Conservation (phyloP, 2,888 invertebrate species). For the Cataglyphis rosenhaueri region DNA sequence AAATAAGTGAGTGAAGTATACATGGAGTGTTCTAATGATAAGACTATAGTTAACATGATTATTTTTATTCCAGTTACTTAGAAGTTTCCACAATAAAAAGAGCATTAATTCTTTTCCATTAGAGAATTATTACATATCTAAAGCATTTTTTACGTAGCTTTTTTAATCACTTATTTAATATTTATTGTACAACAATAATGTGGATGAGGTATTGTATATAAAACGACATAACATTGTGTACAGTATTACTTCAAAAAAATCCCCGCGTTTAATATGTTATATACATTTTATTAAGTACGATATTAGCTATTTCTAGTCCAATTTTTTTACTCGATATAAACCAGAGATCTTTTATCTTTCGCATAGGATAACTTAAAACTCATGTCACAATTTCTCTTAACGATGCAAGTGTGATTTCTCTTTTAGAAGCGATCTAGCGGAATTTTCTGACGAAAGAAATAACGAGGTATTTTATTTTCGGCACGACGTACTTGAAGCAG, state of each 20-base stretch:
- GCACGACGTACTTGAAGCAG: constrained; percentile 92
- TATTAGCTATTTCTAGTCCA: background rate
- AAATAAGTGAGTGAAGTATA: background rate
- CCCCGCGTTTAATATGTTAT: background rate
- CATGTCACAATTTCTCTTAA: background rate
- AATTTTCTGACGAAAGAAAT: background rate
- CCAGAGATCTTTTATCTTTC: background rate
- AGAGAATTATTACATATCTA: background rate
- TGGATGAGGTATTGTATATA: background rate
- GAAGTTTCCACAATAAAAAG: background rate
- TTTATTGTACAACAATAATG: constrained; percentile 13
- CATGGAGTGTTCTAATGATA: background rate
- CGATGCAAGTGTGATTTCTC: background rate
- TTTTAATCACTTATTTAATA: background rate
- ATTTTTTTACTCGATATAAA: constrained; percentile 16
- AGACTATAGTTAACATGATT: background rate
- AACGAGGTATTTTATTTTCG: background rate
- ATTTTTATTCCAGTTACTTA: background rate
- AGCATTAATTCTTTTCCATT: background rate
- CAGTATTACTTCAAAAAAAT: background rate
- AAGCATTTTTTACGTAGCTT: background rate
- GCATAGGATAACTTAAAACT: background rate
- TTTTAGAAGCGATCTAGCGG: background rate
- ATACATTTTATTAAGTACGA: background rate
- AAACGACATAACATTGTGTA: background rate